phyloP scores from a whole-genome alignment of 2,888 invertebrate genomes.

The Rhodophaea formosa region DNA sequence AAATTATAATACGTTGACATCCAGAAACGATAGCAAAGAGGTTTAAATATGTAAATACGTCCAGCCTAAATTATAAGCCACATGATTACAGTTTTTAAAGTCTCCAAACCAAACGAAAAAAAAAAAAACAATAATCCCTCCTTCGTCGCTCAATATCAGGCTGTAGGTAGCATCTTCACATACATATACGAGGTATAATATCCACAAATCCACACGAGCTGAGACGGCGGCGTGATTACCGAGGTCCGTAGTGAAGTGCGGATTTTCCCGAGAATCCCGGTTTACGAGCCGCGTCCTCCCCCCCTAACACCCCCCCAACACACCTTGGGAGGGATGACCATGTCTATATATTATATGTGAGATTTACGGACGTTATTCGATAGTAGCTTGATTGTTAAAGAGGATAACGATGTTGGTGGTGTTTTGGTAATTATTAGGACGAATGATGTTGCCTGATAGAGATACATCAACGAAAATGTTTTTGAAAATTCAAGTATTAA shows the following conservation, averaged over 20 bases:
- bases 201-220: conserved; percentile 58
- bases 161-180: neutral
- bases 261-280: conserved; percentile 29
- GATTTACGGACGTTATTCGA: conserved; percentile 10
- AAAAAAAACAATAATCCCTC: neutral
- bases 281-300: conserved; percentile 26
- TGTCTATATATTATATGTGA: conserved; percentile 17
- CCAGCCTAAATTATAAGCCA: too few species aligned
- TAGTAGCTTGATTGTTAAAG: conserved; percentile 9
- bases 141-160: neutral
- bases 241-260: conserved; percentile 31
- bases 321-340: conserved; percentile 20
- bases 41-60: too few species aligned
- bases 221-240: conserved; percentile 45
- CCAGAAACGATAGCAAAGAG: too few species aligned
- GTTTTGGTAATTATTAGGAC: too few species aligned
- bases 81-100: too few species aligned
- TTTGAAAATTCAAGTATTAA: too few species aligned
- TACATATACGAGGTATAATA: conserved; percentile 34
- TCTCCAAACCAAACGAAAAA: neutral
- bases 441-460: too few species aligned
- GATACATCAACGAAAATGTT: too few species aligned
- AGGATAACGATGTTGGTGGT: neutral
- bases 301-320: conserved; percentile 3
- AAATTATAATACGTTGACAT: too few species aligned